Evolutionary conservation across 2,113 vertebrate species (phyloP), one percentile per base, ranked within the genome.

Genomic region (Chaetops frenatus): DNA sequence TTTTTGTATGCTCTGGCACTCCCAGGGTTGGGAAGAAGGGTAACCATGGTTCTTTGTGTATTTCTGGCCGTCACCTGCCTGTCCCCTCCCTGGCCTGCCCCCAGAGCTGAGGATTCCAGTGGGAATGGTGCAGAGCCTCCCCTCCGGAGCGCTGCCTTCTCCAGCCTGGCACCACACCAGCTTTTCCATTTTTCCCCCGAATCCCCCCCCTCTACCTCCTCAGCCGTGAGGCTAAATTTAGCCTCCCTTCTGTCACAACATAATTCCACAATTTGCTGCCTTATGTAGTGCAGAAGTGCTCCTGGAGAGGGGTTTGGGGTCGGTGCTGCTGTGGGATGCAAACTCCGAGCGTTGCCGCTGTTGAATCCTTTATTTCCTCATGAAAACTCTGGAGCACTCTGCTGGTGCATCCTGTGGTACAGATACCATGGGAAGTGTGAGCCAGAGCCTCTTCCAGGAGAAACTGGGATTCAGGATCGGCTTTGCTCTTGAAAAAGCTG

Each of bases 31-130:
- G 78, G 35, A 15, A 45, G 24, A 35, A 42, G 62, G 35, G 5
- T 12, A 35, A 6, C 13, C 0, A 0, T 16, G 51, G 3, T 61
- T 20, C 31, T 16, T 7, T 1, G 20, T 25, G 42, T 20, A 4
- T 47, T 5, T 66, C 15, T 29, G 50, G 50, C 29, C 44, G 57
- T 51, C 61, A 15, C 82, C 74, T 72, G 57, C 29, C 53, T 35
- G 67, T 47, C 62, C 61, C 33, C 64, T n/a, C 17, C 7, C 44
- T 69, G 80, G 47, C 82, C 85, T 19, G 89, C 23, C 77, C 4
- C 0, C 61, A 18, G 76, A 10, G 2, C 29, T 2, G 24, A 44
- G 78, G 36, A 6, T 28, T 51, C 36, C 40, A 2, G 84, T 66
- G 4, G 74, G n/a, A 33, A 2, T 1, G 11, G 24, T 29, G 69